Base-by-base conservation (phyloP, 2,888 invertebrate species). In the Lithophane socia region DNA sequence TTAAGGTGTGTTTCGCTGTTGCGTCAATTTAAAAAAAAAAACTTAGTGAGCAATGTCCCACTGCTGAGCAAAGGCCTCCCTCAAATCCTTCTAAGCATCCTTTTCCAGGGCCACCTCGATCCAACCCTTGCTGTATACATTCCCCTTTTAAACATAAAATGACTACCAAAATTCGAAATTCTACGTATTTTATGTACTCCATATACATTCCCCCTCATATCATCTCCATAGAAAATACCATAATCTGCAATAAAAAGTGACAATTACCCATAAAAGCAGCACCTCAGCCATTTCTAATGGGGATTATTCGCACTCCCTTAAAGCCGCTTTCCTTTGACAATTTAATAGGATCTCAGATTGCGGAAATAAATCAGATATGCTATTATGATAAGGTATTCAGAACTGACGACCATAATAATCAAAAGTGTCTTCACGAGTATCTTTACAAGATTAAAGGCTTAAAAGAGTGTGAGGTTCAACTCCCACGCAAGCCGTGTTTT, bases 261-360 rank as follows among this genome's bases (percentile, higher is more conserved):
- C 63, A 79, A 82, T 79, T 79, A 77, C 79, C 79, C 82, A 86
- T 82, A 87, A 86, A 87, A 87, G 65, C 84, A 75, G 73, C 74
- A 79, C 77, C 70, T 73, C 79, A 75, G 79, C 72, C 78, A 52
- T 81, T 83, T 80, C 77, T 81, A 75, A 77, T 75, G 70, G 61
- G 68, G 79, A 82, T 87, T 86, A 87, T 80, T 85, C 78, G 64
- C 82, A 88, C 79, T 74, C 77, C 49, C 74, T 69, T 52, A 69
- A 76, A 71, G 60, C 58, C 47, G 73, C 58, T 65, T 78, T 75
- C 69, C 71, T 82, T 84, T 85, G 78, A 78, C 82, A 80, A 64
- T 78, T 79, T 84, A 75, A 82, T 75, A 74, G 58, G 60, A 68
- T 72, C 74, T 78, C 54, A 70, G 83, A 82, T 66, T 47, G 67